Percentiles rank a stretch among this genome's conserved stretches.
Evolutionary conservation across 1,140 invertebrate species (phyloP).

Genomic region (Drosophila murphyi): DNA sequence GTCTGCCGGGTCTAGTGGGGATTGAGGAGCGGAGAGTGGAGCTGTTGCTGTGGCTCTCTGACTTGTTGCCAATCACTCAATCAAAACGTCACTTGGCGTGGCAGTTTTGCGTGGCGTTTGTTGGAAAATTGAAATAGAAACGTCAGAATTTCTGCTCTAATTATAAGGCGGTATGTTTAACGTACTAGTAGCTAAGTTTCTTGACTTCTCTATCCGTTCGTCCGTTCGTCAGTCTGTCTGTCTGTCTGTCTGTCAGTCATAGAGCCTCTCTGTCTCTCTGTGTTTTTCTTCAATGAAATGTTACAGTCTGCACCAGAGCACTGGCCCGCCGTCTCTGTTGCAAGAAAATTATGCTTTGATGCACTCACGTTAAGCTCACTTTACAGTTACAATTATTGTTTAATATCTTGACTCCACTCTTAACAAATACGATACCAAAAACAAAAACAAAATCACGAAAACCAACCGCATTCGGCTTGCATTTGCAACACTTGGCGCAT

Average conservation of each 20-base stretch:
- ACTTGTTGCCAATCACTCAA: slow-evolving; percentile 84
- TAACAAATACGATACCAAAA: slow-evolving; percentile 56
- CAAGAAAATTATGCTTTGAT: slow-evolving; percentile 83
- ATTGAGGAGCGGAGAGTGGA: not conserved
- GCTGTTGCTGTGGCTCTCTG: slow-evolving; percentile 36
- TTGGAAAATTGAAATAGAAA: slow-evolving; percentile 84
- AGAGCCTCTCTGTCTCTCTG: slow-evolving; percentile 44
- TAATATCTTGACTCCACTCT: slow-evolving; percentile 74
- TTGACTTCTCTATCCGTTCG: slow-evolving; percentile 66
- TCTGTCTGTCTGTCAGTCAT: slow-evolving; percentile 23
- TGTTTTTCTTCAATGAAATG: slow-evolving; percentile 58
- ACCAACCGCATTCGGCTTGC: slow-evolving; percentile 50
- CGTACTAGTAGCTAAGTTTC: slow-evolving; percentile 70
- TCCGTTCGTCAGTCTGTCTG: slow-evolving; percentile 44
- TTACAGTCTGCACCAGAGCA: slow-evolving; percentile 55
- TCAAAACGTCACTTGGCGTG: slow-evolving; percentile 84
- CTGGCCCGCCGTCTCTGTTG: slow-evolving; percentile 62
- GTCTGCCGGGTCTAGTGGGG: slow-evolving; percentile 24
- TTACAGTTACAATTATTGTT: slow-evolving; percentile 83
- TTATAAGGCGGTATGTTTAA: slow-evolving; percentile 84
- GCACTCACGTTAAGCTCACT: slow-evolving; percentile 83
- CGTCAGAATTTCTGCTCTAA: slow-evolving; percentile 84
- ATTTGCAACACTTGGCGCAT: slow-evolving; percentile 74
- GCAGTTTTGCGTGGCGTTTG: slow-evolving; percentile 81
- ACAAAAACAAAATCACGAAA: slow-evolving; percentile 5